Conservation (phyloP, 2,888 invertebrate species). For the Drosophila siamana region DNA sequence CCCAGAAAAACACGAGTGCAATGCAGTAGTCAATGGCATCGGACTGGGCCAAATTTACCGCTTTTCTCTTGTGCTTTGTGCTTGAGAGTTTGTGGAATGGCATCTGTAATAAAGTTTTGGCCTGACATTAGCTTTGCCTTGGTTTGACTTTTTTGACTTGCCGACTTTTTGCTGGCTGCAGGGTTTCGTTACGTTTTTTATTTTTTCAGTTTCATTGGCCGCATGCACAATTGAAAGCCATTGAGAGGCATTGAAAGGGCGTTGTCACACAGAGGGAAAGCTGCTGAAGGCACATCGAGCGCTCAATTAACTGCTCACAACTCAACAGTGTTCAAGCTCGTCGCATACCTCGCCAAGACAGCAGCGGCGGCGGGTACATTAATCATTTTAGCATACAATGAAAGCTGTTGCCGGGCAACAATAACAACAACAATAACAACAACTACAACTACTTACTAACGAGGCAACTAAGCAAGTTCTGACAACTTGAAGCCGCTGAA, state of each 20-base stretch:
- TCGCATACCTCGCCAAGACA: conserved; percentile 15
- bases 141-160: conserved; percentile 45
- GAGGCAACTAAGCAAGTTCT: conserved; percentile 66
- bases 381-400: conserved; percentile 76
- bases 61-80: not conserved
- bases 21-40: conserved; percentile 60
- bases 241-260: conserved; percentile 58
- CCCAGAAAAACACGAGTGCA: conserved; percentile 79
- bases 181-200: not conserved
- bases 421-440: conserved; percentile 17
- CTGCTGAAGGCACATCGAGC: conserved; percentile 34
- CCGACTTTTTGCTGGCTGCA: conserved; percentile 3
- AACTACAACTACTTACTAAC: conserved; percentile 53
- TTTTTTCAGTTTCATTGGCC: not conserved
- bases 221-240: conserved; percentile 52
- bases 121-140: conserved; percentile 26
- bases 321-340: conserved; percentile 30
- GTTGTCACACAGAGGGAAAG: conserved; percentile 52
- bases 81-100: not conserved
- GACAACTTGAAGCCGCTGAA: conserved; percentile 59
- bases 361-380: conserved; percentile 64
- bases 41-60: conserved; percentile 9
- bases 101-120: conserved; percentile 26
- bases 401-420: conserved; percentile 49
- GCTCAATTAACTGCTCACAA: conserved; percentile 73